phyloP scores from a whole-genome alignment of 2,113 vertebrate species.

The Python bivittatus region DNA sequence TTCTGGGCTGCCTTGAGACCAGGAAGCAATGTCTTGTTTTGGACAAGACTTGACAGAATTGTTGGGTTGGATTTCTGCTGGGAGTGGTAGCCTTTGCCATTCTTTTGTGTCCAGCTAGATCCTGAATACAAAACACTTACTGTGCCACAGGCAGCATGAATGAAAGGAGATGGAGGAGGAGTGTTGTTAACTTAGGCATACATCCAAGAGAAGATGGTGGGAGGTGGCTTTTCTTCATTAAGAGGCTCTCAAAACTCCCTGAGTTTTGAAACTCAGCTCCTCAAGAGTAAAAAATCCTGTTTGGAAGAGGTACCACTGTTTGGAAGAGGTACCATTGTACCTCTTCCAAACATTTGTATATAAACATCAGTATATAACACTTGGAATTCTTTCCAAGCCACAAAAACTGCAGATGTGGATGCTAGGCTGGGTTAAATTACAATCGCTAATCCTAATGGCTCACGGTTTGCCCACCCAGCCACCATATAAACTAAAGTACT shows the following conservation, averaged over 20 bases:
- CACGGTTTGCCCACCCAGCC: background rate
- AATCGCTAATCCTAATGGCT: background rate
- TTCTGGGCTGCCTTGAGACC: background rate
- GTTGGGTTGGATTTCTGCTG: background rate
- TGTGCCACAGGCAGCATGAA: constrained; percentile 19
- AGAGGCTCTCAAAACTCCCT: background rate
- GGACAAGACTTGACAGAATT: background rate
- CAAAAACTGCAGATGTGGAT: background rate
- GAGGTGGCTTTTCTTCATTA: constrained; percentile 1
- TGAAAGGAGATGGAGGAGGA: constrained; percentile 10
- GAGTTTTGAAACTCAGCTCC: background rate
- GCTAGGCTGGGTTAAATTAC: background rate
- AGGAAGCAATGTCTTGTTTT: accelerated
- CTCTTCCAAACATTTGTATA: no score
- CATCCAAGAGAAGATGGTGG: constrained; percentile 22
- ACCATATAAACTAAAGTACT: background rate
- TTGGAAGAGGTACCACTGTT: background rate
- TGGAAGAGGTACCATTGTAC: background rate
- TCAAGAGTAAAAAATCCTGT: constrained; percentile 32
- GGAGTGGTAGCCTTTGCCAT: background rate
- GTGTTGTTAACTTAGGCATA: constrained; percentile 28
- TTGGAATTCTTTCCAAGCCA: background rate
- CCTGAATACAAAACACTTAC: background rate
- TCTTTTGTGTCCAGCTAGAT: background rate
- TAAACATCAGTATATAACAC: background rate